These are phyloP conservation scores for Noctua janthina DNA, from an alignment of 2,888 invertebrate genomes.

Conservation along the genomic window DNA sequence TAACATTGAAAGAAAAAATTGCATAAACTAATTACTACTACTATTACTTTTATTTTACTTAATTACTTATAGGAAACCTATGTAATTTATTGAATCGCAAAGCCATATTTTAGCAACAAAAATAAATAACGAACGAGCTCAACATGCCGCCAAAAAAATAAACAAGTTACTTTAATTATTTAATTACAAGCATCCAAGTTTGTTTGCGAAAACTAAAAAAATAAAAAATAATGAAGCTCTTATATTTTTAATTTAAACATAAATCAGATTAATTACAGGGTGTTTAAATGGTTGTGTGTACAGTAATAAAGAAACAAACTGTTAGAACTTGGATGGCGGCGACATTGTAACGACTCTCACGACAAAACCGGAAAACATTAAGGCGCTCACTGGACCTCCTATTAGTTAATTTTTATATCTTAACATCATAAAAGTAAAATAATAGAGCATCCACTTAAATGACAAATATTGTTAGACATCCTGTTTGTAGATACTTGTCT, in stretches of 20 bases:
- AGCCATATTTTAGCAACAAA: slow-evolving; percentile 16
- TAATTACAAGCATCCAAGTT: slow-evolving; percentile 57
- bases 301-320: slow-evolving; percentile 69
- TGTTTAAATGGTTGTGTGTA: slow-evolving; percentile 68
- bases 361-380: slow-evolving; percentile 74
- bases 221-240: slow-evolving; percentile 55
- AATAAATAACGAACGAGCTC: slow-evolving; percentile 29
- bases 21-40: not conserved
- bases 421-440: slow-evolving; percentile 54
- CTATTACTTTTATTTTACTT: no score
- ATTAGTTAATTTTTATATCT: slow-evolving; percentile 62
- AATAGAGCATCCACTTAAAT: slow-evolving; percentile 54
- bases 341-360: slow-evolving; percentile 68
- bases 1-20: not conserved
- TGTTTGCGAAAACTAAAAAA: slow-evolving; percentile 49
- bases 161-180: slow-evolving; percentile 57
- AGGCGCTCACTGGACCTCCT: slow-evolving; percentile 60
- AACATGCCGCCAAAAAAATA: slow-evolving; percentile 42
- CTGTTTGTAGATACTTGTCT: slow-evolving; percentile 50
- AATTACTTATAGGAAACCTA: slow-evolving; percentile 10
- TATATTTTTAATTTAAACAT: slow-evolving; percentile 67
- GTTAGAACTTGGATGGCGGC: slow-evolving; percentile 62
- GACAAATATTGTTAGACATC: slow-evolving; percentile 61
- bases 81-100: slow-evolving; percentile 21
- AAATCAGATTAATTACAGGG: slow-evolving; percentile 72